These are phyloP conservation scores for Serilophus lunatus DNA, from an alignment of 2,113 vertebrate genomes.

Conservation along the genomic window DNA sequence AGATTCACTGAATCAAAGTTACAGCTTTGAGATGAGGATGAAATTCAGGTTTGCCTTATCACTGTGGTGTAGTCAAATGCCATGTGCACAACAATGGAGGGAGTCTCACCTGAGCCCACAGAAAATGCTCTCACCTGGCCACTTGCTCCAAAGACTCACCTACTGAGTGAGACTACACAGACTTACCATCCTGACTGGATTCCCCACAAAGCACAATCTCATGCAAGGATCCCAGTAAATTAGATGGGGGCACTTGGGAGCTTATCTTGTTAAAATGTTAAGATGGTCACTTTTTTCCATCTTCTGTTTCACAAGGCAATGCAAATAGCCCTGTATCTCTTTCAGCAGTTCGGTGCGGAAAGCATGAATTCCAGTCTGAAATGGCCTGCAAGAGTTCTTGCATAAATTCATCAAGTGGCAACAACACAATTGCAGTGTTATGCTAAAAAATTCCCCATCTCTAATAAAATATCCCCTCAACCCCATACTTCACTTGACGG, in stretches of 20 bases:
- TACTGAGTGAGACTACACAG: background rate
- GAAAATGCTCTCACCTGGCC: background rate
- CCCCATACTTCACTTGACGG: background rate
- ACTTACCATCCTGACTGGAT: background rate
- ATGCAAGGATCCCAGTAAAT: background rate
- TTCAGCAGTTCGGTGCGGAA: background rate
- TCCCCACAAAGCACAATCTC: accelerated
- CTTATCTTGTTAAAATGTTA: background rate
- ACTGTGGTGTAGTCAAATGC: accelerated
- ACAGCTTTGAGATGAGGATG: background rate
- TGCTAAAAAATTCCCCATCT: background rate
- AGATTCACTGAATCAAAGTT: background rate
- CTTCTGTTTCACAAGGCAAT: background rate
- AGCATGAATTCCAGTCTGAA: background rate
- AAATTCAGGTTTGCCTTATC: background rate
- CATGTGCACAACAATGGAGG: background rate
- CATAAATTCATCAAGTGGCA: background rate
- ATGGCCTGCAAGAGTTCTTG: background rate
- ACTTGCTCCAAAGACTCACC: background rate
- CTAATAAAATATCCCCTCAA: background rate
- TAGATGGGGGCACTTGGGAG: accelerated
- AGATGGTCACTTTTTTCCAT: accelerated
- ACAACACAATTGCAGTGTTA: background rate
- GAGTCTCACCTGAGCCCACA: background rate
- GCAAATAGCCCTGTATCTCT: background rate